Percentiles rank a stretch among this genome's conserved stretches.
Evolutionary conservation across 1,140 invertebrate species (phyloP).

Genomic region (Calephelis nemesis): DNA sequence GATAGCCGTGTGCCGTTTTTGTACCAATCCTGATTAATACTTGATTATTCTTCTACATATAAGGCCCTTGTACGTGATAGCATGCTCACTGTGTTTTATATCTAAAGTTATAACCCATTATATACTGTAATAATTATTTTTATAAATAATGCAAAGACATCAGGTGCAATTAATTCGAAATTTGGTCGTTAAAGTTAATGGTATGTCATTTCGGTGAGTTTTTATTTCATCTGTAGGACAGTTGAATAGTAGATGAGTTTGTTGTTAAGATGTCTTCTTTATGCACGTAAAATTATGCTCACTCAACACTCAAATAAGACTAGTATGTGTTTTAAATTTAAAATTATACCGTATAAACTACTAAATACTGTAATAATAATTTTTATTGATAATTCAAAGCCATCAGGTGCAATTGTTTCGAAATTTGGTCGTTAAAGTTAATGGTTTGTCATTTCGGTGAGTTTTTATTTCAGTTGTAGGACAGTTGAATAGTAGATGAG

Average conservation of each 20-base stretch:
- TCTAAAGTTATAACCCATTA: conserved; percentile 3
- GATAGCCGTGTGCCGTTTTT: conserved; percentile 45
- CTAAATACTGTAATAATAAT: background rate
- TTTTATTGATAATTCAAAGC: background rate
- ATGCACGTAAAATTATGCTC: background rate
- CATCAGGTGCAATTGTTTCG: background rate
- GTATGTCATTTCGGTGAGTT: background rate
- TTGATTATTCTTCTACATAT: conserved; percentile 32
- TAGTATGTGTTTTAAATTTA: background rate
- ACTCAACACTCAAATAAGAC: no score
- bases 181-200: conserved; percentile 10
- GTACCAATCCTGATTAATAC: conserved; percentile 39
- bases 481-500: conserved; percentile 6
- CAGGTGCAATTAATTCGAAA: conserved; percentile 9
- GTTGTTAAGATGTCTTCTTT: conserved; percentile 8
- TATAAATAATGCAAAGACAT: conserved; percentile 7
- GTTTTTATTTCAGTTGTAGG: background rate
- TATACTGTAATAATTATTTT: conserved; percentile 8
- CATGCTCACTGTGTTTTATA: conserved; percentile 3
- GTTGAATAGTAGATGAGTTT: conserved; percentile 4
- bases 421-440: conserved; percentile 4
- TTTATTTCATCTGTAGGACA: background rate
- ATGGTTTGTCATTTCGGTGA: background rate
- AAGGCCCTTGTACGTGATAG: conserved; percentile 20
- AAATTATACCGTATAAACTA: background rate